These are phyloP conservation scores for Notothenia coriiceps DNA, from an alignment of 2,113 vertebrate genomes.

Conservation along the genomic window DNA sequence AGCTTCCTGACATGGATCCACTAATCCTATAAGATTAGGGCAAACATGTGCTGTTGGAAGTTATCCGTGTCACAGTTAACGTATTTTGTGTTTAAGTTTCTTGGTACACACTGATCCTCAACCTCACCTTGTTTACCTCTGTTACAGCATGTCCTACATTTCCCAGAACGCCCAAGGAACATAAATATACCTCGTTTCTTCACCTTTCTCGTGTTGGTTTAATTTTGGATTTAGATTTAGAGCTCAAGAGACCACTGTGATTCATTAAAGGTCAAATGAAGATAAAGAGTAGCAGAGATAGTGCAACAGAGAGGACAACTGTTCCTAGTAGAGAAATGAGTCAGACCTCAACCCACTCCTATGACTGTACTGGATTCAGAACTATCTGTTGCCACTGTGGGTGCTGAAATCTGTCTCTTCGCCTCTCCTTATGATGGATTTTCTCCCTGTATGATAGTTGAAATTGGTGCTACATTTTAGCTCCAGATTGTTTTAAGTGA, in stretches of 20 bases:
- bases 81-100: background rate
- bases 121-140: background rate
- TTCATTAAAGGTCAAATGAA: background rate
- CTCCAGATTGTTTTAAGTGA: background rate
- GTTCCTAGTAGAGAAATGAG: constrained; percentile 28
- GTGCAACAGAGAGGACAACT: background rate
- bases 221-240: background rate
- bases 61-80: background rate
- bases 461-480: constrained; percentile 4
- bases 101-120: background rate
- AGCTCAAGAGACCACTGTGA: background rate
- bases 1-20: constrained; percentile 21
- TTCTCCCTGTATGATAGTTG: background rate
- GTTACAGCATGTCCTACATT: background rate
- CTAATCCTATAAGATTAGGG: constrained; percentile 51
- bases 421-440: background rate
- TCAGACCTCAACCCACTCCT: constrained; percentile 40
- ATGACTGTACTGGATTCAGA: constrained; percentile 12
- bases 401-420: constrained; percentile 4
- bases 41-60: constrained; percentile 3
- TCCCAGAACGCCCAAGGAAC: background rate
- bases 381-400: constrained; percentile 34
- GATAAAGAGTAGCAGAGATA: background rate
- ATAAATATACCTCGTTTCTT: background rate
- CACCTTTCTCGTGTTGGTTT: background rate